Evolutionary conservation across 2,113 vertebrate species (phyloP), one percentile per base, ranked within the genome.

Genomic region (Cochlearius cochlearius): DNA sequence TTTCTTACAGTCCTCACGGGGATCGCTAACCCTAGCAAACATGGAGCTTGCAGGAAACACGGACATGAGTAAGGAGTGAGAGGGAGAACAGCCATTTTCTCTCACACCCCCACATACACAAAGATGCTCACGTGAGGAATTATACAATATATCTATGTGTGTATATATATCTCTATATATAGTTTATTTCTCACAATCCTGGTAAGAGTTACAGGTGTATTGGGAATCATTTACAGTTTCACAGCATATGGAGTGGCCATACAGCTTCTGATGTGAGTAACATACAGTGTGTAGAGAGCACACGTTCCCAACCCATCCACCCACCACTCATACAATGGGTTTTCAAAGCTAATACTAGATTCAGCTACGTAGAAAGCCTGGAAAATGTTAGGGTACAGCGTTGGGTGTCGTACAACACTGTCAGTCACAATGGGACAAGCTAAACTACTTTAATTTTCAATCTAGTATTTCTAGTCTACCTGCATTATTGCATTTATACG

Each of bases 401-500:
- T 95, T 97, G 97, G 96, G 95, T 96, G 96, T 96, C 59, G 1
- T 88, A 97, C 97, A 97, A 97, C 97, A 98, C 97, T 97, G 97
- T 96, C 96, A 91, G 97, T 98, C 97, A 98, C 97, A 94, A 98
- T 97, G 96, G 96, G 97, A 98, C 96, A 98, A 98, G 97, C 98
- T 97, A 98, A 98, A 97, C 98, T 98, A 98, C 97, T 97, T 98
- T 95, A 98, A 96, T 97, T 97, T 97, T 97, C 97, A 98, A 93
- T 98, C 95, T 95, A 96, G 97, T 95, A 94, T 96, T 94, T 98
- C 98, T 98, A 98, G 95, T 98, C 98, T 98, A 98, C 96, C 98
- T 97, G 98, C 97, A 97, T 98, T 98, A 98, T 98, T 98, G 98
- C 98, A 98, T 98, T 96, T 98, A 98, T 98, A 98, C 97, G 98